Conservation (phyloP, 1,140 invertebrate genomes). For the Camponotus vicinus region DNA sequence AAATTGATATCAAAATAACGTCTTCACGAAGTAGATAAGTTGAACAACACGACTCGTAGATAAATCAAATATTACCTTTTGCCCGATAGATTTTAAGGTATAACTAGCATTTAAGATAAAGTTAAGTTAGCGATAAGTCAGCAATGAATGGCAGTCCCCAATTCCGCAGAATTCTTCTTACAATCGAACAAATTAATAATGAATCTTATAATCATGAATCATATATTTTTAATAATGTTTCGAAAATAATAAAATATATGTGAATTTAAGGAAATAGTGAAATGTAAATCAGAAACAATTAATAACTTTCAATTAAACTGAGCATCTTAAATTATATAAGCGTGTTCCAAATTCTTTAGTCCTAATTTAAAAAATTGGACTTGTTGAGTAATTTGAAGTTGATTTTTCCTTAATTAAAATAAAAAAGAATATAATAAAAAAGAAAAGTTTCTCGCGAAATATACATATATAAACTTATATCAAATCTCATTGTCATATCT, state of each 20-base stretch:
- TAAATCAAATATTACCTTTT: conserved; percentile 48
- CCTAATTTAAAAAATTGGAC: conserved; percentile 11
- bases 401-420: background rate
- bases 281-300: background rate
- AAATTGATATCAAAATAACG: background rate
- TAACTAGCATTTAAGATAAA: conserved; percentile 69
- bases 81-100: conserved; percentile 65
- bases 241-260: background rate
- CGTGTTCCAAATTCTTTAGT: background rate
- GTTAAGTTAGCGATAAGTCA: conserved; percentile 75
- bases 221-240: background rate
- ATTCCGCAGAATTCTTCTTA: conserved; percentile 66
- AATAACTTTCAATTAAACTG: background rate
- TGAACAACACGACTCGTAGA: conserved; percentile 10
- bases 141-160: conserved; percentile 68
- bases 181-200: background rate
- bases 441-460: background rate
- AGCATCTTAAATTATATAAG: background rate
- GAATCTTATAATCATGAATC: background rate
- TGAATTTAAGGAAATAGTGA: background rate
- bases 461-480: background rate
- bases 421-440: background rate
- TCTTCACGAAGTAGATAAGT: background rate
- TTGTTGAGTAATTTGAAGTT: conserved; percentile 21
- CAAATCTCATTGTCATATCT: background rate